These are phyloP conservation scores for Habrosyne pyritoides DNA, from an alignment of 2,888 invertebrate genomes.

Conservation along the genomic window DNA sequence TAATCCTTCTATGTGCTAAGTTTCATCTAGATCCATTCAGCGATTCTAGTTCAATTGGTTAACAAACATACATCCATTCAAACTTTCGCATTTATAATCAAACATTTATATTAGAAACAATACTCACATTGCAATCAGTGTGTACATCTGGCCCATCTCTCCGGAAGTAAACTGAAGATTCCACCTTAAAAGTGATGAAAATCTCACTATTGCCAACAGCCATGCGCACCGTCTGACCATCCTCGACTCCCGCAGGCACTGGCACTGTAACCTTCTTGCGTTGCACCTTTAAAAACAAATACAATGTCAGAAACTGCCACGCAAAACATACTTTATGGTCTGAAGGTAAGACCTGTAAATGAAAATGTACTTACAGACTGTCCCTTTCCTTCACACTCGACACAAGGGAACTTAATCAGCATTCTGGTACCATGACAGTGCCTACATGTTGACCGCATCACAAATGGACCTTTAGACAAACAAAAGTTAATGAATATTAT, in stretches of 20 bases:
- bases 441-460: slow-evolving; percentile 98
- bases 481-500: background rate
- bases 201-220: slow-evolving; percentile 95
- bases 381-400: slow-evolving; percentile 97
- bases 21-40: too few species aligned
- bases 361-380: slow-evolving; percentile 84
- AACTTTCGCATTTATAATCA: background rate
- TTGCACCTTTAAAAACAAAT: slow-evolving; percentile 84
- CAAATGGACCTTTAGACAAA: slow-evolving; percentile 90
- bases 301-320: background rate
- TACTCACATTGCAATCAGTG: slow-evolving; percentile 89
- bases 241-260: slow-evolving; percentile 97
- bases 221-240: slow-evolving; percentile 98
- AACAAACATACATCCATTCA: too few species aligned
- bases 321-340: too few species aligned
- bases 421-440: slow-evolving; percentile 94
- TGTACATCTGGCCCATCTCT: slow-evolving; percentile 98
- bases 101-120: slow-evolving; percentile 16
- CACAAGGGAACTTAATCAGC: slow-evolving; percentile 95
- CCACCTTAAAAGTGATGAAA: slow-evolving; percentile 96
- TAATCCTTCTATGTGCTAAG: too few species aligned
- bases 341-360: too few species aligned
- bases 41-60: too few species aligned
- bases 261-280: slow-evolving; percentile 95
- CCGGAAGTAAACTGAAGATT: slow-evolving; percentile 93